phyloP scores from a whole-genome alignment of 2,113 vertebrate genomes.

The Lepus americanus region DNA sequence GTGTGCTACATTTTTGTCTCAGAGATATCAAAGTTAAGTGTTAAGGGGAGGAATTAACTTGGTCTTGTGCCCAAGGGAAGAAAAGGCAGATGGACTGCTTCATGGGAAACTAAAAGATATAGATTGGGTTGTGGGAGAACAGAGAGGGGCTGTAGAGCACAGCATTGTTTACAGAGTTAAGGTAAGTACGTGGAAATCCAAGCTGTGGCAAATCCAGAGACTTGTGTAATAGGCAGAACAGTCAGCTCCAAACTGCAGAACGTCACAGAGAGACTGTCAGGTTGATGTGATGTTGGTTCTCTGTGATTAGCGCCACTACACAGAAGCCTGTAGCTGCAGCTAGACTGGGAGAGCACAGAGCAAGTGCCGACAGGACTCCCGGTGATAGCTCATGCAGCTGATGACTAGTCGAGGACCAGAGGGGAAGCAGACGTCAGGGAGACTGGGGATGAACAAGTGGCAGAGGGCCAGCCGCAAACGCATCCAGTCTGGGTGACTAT shows the following conservation, averaged over 20 bases:
- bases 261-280: neutral
- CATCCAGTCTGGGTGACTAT: neutral
- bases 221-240: slow-evolving; percentile 25
- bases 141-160: neutral
- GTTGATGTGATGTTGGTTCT: neutral
- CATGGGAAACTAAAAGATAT: accelerated
- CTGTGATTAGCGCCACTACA: neutral
- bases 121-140: neutral
- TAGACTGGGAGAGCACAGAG: slow-evolving; percentile 57
- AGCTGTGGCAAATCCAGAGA: neutral
- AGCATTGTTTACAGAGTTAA: neutral
- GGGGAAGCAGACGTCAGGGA: slow-evolving; percentile 61
- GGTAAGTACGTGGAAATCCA: neutral
- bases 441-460: slow-evolving; percentile 17
- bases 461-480: neutral
- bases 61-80: neutral
- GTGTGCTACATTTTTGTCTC: neutral
- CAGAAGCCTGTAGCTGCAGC: neutral
- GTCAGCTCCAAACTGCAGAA: neutral
- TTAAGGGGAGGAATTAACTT: neutral
- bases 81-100: neutral
- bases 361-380: slow-evolving; percentile 44
- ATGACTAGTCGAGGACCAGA: slow-evolving; percentile 47
- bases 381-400: slow-evolving; percentile 48
- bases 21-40: slow-evolving; percentile 1